These are phyloP conservation scores for Holocentrus rufus DNA, from an alignment of 2,797 vertebrate genomes.

Conservation along the genomic window DNA sequence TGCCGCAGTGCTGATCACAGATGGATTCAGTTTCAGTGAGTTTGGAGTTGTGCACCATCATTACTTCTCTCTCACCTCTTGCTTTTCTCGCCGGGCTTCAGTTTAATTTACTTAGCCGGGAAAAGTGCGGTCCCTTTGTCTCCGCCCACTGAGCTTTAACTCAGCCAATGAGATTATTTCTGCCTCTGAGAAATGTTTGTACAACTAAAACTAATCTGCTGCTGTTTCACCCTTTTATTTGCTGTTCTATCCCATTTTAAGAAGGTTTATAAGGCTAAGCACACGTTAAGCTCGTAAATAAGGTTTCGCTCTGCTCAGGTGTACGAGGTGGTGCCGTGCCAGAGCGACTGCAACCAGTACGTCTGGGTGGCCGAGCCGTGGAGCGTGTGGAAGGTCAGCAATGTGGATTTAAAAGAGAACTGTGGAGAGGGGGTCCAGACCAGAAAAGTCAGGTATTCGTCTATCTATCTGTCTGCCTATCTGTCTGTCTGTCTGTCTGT, in stretches of 20 bases:
- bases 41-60: too few species aligned
- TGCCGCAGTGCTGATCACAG: too few species aligned
- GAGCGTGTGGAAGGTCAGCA: constrained; percentile 97
- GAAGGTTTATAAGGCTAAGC: neutral
- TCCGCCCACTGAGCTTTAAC: too few species aligned
- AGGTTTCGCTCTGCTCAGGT: constrained; percentile 80
- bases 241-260: neutral
- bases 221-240: neutral
- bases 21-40: too few species aligned
- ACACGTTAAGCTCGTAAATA: neutral
- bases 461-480: neutral
- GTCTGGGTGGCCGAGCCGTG: constrained; percentile 95
- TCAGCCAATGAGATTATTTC: too few species aligned
- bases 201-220: neutral
- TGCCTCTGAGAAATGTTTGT: too few species aligned
- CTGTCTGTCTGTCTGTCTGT: neutral
- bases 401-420: constrained; percentile 92
- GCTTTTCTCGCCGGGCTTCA: too few species aligned
- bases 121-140: too few species aligned
- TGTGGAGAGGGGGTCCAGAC: constrained; percentile 97
- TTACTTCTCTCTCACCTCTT: too few species aligned
- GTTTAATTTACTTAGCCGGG: too few species aligned
- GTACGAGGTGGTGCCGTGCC: constrained; percentile 96
- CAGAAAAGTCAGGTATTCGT: constrained; percentile 93
- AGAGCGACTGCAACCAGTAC: constrained; percentile 96